Base-by-base conservation (phyloP, 2,797 vertebrate genomes). In the Xenopus petersii region DNA sequence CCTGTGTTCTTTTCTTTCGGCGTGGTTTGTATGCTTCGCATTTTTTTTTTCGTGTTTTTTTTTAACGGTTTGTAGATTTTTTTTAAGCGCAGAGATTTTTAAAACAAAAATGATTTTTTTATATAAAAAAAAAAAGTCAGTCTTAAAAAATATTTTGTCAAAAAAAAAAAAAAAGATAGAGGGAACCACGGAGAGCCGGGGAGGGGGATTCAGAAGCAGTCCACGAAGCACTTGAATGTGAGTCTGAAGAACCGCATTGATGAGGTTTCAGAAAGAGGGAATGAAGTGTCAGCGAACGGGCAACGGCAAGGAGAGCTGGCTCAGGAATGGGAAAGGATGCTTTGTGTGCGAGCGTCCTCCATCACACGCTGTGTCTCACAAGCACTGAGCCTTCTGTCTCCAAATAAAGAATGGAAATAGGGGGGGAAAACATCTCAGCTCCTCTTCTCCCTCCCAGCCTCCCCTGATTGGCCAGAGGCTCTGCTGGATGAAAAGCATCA, bases 191-290 rank as follows among this genome's bases (percentile, higher is more conserved):
- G 62, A 86, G 83, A 86, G 87, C 12, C 59, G 48, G 54, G 70
- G 75, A 65, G 58, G 61, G 75, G 75, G 82, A 89, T 86, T 94
- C 93, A 94, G 85, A 94, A 94, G 88, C 93, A 94, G 88, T 94
- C 93, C 88, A 94, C 93, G 85, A 94, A 94, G 89, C 93, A 94
- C 92, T 94, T 94, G 88, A 94, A 94, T 88, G 93, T 92, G 84
- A 94, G 93, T 91, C 92, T 92, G 89, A 94, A 94, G 92, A 94
- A 94, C 92, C 93, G 92, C 93, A 94, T 94, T 89, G 93, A 92
- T 86, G 81, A 91, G 67, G 63, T 58, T 72, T 49, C 87, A 79
- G 84, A 88, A 89, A 84, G 76, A 89, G 82, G 83, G 83, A 78
- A 89, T 89, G 87, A 86, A 67, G 80, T 81, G 77, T 72, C 83